phyloP scores from a whole-genome alignment of 2,113 vertebrate species.

The Porphyrio hochstetteri region DNA sequence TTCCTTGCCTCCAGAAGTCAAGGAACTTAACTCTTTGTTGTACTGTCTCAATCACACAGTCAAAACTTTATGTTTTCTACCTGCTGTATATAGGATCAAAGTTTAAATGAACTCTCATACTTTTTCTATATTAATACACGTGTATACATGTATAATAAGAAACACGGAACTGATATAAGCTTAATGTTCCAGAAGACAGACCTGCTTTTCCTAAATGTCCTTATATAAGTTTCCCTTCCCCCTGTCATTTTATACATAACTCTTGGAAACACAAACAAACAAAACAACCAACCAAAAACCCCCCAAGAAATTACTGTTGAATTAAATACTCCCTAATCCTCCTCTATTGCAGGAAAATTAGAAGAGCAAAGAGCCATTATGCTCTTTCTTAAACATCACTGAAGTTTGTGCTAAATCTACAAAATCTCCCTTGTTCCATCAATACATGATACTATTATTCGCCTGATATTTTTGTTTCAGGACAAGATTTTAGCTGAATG shows the following conservation, averaged over 20 bases:
- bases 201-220: background rate
- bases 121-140: background rate
- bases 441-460: background rate
- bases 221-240: background rate
- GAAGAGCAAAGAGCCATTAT: background rate
- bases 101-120: background rate
- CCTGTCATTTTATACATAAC: background rate
- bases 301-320: background rate
- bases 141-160: background rate
- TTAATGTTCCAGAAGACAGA: background rate
- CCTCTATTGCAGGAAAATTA: background rate
- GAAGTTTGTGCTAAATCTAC: background rate
- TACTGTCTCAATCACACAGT: fast-evolving
- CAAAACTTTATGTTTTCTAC: background rate
- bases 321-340: background rate
- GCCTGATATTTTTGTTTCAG: background rate
- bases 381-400: background rate
- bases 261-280: background rate
- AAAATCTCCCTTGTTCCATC: background rate
- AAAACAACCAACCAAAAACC: background rate
- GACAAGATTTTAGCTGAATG: background rate
- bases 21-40: background rate
- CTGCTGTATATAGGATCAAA: background rate
- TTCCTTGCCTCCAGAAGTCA: background rate
- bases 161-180: background rate